phyloP scores from a whole-genome alignment of 2,888 invertebrate genomes.

The Chromoteleia sp. region DNA sequence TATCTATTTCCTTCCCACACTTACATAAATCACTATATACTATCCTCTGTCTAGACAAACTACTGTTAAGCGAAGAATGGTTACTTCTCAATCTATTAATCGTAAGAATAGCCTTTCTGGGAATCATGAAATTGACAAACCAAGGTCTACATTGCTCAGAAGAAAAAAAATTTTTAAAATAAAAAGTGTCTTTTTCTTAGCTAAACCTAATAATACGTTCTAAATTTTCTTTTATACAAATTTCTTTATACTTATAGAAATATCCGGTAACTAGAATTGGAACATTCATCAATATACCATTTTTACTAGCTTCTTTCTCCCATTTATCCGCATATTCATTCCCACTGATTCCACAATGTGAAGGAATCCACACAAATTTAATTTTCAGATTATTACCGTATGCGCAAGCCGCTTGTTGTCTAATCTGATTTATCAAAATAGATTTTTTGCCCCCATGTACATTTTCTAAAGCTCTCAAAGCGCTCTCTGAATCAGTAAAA shows the following conservation, averaged over 20 bases:
- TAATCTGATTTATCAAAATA: too few species aligned
- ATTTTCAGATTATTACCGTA: too few species aligned
- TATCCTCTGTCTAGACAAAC: slow-evolving; percentile 20
- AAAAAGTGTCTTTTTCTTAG: not conserved
- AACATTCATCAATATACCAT: not conserved
- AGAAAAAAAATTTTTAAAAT: not conserved
- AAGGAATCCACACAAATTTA: too few species aligned
- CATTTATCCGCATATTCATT: too few species aligned
- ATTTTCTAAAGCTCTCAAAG: too few species aligned
- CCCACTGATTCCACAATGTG: too few species aligned
- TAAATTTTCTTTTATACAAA: slow-evolving; percentile 1
- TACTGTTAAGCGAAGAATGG: slow-evolving; percentile 20
- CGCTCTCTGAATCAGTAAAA: slow-evolving; percentile 9
- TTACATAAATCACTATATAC: slow-evolving; percentile 3
- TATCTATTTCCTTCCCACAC: slow-evolving; percentile 2
- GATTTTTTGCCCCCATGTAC: too few species aligned
- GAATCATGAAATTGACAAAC: slow-evolving; percentile 1
- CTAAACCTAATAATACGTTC: not conserved
- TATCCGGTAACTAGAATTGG: not conserved
- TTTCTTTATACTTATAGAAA: not conserved
- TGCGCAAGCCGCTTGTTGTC: too few species aligned
- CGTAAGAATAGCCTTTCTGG: slow-evolving; percentile 9
- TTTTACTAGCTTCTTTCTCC: slow-evolving; percentile 18
- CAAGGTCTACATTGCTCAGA: not conserved
- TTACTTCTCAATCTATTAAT: slow-evolving; percentile 19